Conservation (phyloP, 2,888 invertebrate genomes). For the Cheilosia soror region DNA sequence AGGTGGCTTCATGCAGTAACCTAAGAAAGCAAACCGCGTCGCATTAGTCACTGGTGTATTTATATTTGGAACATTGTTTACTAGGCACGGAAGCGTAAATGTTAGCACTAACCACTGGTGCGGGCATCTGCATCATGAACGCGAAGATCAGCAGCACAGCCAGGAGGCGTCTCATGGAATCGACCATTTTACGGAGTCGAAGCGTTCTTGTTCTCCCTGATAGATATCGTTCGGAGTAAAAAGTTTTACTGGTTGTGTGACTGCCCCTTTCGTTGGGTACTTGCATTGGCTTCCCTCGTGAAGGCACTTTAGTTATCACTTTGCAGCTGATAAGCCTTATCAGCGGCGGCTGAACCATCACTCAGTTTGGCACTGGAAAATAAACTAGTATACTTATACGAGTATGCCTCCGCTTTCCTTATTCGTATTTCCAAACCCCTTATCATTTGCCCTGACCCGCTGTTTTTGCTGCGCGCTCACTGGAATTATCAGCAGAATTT, state of each 20-base stretch:
- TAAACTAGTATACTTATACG: background rate
- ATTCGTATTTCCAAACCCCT: slow-evolving; percentile 10
- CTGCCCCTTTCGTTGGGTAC: slow-evolving; percentile 54
- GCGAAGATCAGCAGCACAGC: slow-evolving; percentile 1
- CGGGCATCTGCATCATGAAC: slow-evolving; percentile 4
- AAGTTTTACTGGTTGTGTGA: slow-evolving; percentile 60
- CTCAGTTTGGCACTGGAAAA: slow-evolving; percentile 24
- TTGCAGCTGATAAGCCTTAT: slow-evolving; percentile 62
- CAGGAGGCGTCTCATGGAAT: slow-evolving; percentile 17
- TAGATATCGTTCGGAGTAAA: slow-evolving; percentile 53
- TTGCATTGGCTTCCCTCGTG: slow-evolving; percentile 52
- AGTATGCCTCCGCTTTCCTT: background rate
- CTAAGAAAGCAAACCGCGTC: slow-evolving; percentile 68
- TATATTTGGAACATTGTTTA: slow-evolving; percentile 11
- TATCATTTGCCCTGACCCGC: slow-evolving; percentile 39
- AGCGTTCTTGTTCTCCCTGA: slow-evolving; percentile 32
- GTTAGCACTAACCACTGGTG: slow-evolving; percentile 5
- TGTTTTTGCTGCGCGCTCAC: background rate
- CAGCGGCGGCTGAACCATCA: slow-evolving; percentile 15
- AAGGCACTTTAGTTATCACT: slow-evolving; percentile 35
- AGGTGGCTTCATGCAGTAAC: slow-evolving; percentile 80
- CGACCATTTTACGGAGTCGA: slow-evolving; percentile 3
- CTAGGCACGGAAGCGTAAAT: slow-evolving; percentile 30
- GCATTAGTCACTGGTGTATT: slow-evolving; percentile 15
- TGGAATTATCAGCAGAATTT: slow-evolving; percentile 5